Evolutionary conservation across 2,888 invertebrate genomes (phyloP).

Genomic region (Melipona beecheii): DNA sequence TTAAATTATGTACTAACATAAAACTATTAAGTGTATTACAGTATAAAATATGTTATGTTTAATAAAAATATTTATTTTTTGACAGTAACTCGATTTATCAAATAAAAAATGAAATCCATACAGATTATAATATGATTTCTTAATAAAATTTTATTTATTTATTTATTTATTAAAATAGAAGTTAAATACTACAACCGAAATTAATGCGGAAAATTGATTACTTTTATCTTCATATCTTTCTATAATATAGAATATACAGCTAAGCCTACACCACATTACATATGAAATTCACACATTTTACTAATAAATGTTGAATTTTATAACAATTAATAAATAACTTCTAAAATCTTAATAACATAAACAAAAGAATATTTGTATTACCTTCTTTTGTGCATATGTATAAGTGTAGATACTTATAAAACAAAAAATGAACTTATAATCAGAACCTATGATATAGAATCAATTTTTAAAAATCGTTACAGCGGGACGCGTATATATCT

Average conservation of each 20-base stretch:
- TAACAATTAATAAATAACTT: background rate
- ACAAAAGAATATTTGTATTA: conserved; percentile 2
- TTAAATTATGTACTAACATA: conserved; percentile 31
- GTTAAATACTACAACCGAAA: conserved; percentile 3
- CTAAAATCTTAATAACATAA: background rate
- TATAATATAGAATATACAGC: conserved; percentile 66
- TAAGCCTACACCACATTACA: conserved; percentile 59
- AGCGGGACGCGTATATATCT: background rate
- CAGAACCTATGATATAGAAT: background rate
- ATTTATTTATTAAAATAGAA: conserved; percentile 14
- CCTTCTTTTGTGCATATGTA: background rate
- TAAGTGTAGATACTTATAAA: background rate
- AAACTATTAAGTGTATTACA: background rate
- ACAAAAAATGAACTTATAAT: background rate
- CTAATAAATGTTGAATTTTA: background rate
- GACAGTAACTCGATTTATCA: background rate
- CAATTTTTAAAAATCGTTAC: background rate
- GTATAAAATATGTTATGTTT: conserved; percentile 19
- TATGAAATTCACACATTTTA: background rate
- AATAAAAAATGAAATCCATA: conserved; percentile 10
- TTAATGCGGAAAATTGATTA: conserved; percentile 10
- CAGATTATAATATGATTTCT: background rate
- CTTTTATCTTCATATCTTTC: conserved; percentile 14
- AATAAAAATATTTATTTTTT: conserved; percentile 13
- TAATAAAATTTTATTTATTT: conserved; percentile 1